Evolutionary conservation across 2,888 invertebrate genomes (phyloP).

Genomic region (Agrotis exclamationis): DNA sequence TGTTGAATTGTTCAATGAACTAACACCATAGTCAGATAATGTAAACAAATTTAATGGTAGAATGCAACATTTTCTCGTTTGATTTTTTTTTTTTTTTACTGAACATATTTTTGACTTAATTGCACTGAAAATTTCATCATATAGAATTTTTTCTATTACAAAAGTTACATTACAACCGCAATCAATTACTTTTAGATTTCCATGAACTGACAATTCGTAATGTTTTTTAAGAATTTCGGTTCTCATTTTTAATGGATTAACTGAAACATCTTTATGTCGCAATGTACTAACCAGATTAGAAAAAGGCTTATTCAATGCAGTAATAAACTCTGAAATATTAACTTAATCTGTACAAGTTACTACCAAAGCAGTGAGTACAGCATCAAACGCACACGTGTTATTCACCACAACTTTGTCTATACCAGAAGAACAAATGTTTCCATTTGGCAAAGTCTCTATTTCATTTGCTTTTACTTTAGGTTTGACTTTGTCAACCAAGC

Average conservation of each 20-base stretch:
- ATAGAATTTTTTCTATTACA: constrained; percentile 1
- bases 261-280: constrained; percentile 5
- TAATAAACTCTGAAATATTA: constrained; percentile 1
- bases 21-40: too few species aligned
- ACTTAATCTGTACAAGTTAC: background rate
- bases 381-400: constrained; percentile 10
- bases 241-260: background rate
- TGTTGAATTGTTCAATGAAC: too few species aligned
- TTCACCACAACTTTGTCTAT: constrained; percentile 2
- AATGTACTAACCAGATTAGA: background rate
- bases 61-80: background rate
- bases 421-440: constrained; percentile 14
- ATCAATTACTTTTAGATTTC: constrained; percentile 6
- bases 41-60: background rate
- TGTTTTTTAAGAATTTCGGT: background rate
- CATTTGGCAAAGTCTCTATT: constrained; percentile 12
- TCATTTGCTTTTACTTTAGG: constrained; percentile 9
- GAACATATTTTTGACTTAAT: background rate
- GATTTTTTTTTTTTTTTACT: too few species aligned
- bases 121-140: constrained; percentile 4
- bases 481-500: constrained; percentile 6
- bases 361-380: constrained; percentile 9
- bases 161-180: constrained; percentile 2
- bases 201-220: constrained; percentile 3
- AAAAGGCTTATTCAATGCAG: background rate